A percentile compares a stretch with the other conserved stretches of the same genome.
Evolutionary conservation across 2,888 invertebrate genomes (phyloP).

Genomic region (Prosopocoilus inquinatus): DNA sequence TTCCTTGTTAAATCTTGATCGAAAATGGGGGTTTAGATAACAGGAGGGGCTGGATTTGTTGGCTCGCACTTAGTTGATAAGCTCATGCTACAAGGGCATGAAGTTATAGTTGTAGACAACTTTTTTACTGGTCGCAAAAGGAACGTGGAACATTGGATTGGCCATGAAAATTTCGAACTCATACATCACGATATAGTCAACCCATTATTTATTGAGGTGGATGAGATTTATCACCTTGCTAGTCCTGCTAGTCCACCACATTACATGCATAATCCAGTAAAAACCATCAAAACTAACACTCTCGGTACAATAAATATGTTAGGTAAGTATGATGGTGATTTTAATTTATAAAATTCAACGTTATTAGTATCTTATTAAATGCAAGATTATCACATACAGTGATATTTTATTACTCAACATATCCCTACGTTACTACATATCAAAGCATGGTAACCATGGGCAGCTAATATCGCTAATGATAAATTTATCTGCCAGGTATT

Average conservation of each 20-base stretch:
- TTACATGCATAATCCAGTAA: slow-evolving; percentile 99
- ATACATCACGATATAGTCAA: slow-evolving; percentile 99
- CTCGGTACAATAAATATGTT: slow-evolving; percentile 93
- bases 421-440: too few species aligned
- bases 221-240: slow-evolving; percentile 97
- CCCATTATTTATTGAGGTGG: slow-evolving; percentile 94
- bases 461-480: too few species aligned
- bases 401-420: too few species aligned
- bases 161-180: slow-evolving; percentile 97
- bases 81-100: slow-evolving; percentile 94
- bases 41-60: slow-evolving; percentile 98
- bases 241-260: slow-evolving; percentile 99
- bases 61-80: slow-evolving; percentile 97
- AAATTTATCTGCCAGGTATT: too few species aligned
- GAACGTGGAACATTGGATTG: slow-evolving; percentile 98
- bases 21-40: slow-evolving; percentile 58
- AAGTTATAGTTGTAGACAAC: slow-evolving; percentile 95
- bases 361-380: neutral
- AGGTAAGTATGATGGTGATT: slow-evolving; percentile 54
- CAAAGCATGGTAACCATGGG: too few species aligned
- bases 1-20: neutral
- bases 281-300: slow-evolving; percentile 98
- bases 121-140: slow-evolving; percentile 96
- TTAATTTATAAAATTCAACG: neutral
- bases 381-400: too few species aligned